Conservation (phyloP, 2,888 invertebrate species). For the Nasonia oneida region DNA sequence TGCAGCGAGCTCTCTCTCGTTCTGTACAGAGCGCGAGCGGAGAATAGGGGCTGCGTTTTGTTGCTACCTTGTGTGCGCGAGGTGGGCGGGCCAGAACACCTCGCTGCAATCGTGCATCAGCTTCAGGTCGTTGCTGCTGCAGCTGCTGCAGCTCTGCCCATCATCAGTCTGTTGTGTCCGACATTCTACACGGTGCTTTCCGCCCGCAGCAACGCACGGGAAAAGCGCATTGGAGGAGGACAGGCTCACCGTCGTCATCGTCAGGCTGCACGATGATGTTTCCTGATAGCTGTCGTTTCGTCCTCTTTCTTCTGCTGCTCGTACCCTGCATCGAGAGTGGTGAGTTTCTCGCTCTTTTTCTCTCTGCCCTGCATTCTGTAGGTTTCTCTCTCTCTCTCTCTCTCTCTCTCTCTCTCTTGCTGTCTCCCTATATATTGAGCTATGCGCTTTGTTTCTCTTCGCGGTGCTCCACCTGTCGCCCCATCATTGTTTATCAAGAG, state of each 20-base stretch:
- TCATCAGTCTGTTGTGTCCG: no score
- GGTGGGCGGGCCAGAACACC: not conserved
- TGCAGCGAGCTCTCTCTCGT: not conserved
- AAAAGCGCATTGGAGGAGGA: slow-evolving; percentile 6
- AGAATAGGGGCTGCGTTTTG: slow-evolving; percentile 24
- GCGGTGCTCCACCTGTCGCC: not conserved
- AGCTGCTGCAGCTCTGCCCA: not conserved
- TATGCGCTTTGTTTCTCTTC: not conserved
- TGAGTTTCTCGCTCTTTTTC: slow-evolving; percentile 78
- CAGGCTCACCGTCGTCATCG: not conserved
- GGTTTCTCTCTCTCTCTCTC: not conserved
- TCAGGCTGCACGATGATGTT: slow-evolving; percentile 70
- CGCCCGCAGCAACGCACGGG: not conserved
- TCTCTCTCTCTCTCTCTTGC: not conserved
- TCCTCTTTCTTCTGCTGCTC: slow-evolving; percentile 85
- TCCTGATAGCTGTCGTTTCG: slow-evolving; percentile 80
- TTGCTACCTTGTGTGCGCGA: slow-evolving; percentile 9
- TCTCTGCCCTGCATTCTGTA: not conserved
- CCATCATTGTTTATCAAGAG: not conserved
- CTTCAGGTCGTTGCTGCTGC: not conserved
- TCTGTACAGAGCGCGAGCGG: not conserved
- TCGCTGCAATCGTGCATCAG: not conserved
- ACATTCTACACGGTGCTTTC: not conserved
- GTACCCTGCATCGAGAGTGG: slow-evolving; percentile 87
- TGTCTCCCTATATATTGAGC: not conserved